Conservation (phyloP, 2,888 invertebrate species). For the Deladenus siricidicola region DNA sequence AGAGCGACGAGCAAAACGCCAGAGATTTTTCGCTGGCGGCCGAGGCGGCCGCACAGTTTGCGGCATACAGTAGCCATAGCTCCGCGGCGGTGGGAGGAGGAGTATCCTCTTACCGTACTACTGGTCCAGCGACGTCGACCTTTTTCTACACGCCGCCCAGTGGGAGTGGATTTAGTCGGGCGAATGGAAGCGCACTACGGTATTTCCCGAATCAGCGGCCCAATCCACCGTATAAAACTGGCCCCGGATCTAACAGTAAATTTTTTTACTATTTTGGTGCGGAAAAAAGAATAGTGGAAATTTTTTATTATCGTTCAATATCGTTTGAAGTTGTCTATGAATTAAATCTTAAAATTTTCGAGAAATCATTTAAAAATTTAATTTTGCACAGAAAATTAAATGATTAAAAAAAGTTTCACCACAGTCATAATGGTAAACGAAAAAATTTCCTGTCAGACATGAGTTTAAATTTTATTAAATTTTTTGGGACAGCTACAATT, state of each 20-base stretch:
- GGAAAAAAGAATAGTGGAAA: too few species aligned
- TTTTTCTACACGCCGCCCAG: not conserved
- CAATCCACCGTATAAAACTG: not conserved
- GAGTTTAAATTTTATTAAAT: too few species aligned
- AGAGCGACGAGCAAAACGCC: not conserved
- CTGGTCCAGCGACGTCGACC: too few species aligned
- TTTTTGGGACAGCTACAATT: too few species aligned
- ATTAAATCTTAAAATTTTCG: too few species aligned
- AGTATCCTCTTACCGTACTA: too few species aligned
- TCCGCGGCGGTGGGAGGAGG: not conserved
- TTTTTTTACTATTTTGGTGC: not conserved
- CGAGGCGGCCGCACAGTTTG: not conserved
- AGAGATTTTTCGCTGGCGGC: not conserved
- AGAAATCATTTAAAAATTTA: constrained; percentile 1
- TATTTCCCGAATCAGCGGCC: not conserved
- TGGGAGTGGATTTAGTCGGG: not conserved
- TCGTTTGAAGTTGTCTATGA: too few species aligned
- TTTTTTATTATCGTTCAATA: too few species aligned
- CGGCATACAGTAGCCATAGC: not conserved
- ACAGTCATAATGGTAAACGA: too few species aligned
- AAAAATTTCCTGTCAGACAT: too few species aligned
- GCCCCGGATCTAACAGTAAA: constrained; percentile 7
- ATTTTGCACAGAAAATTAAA: too few species aligned
- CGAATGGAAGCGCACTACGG: not conserved
- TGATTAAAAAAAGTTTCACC: too few species aligned